These are phyloP conservation scores for Aptenodytes patagonicus DNA, from an alignment of 2,113 vertebrate species.

Conservation along the genomic window DNA sequence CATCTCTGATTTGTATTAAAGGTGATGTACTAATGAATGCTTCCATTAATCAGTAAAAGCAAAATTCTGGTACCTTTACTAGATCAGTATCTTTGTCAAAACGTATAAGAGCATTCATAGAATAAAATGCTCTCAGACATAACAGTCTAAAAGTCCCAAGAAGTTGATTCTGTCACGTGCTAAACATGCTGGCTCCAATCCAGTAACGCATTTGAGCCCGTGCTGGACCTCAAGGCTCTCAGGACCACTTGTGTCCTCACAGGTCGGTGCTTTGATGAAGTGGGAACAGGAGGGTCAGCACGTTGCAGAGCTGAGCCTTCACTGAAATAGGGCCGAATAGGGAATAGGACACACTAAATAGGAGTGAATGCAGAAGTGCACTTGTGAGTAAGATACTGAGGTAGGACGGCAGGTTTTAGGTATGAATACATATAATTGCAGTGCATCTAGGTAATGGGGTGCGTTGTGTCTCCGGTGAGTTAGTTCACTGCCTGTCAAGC, in stretches of 20 bases:
- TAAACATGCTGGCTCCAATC: neutral
- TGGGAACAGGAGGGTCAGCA: neutral
- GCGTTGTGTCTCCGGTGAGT: neutral
- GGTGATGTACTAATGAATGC: neutral
- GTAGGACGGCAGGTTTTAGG: neutral
- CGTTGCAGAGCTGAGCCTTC: neutral
- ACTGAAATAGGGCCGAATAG: neutral
- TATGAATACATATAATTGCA: neutral
- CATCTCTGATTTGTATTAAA: neutral
- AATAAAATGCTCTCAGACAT: neutral
- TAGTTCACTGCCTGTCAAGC: neutral
- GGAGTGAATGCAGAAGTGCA: neutral
- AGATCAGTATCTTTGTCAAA: neutral
- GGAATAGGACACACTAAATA: neutral
- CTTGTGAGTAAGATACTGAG: neutral
- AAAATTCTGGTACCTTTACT: neutral
- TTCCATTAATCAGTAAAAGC: neutral
- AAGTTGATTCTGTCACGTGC: neutral
- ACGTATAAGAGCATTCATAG: fast-evolving
- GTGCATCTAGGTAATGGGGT: neutral
- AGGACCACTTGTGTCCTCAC: neutral
- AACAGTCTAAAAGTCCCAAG: neutral
- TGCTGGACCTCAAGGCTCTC: neutral
- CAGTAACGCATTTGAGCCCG: neutral
- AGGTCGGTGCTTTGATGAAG: neutral